Base-by-base conservation (phyloP, 2,888 invertebrate genomes). In the Zaprionus obscuricornis region DNA sequence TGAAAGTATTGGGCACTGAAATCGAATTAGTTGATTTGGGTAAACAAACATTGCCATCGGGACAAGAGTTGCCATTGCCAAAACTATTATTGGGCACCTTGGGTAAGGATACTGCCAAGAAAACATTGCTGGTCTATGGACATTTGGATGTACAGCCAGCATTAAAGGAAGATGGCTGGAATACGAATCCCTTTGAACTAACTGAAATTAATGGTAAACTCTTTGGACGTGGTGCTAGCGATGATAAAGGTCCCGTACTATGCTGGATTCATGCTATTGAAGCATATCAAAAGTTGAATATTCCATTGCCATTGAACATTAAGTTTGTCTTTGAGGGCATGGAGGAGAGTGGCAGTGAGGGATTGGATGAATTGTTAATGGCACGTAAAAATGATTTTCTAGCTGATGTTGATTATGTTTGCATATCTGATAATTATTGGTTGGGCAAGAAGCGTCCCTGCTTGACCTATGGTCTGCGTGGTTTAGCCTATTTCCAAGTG, bases 371-470 rank as follows among this genome's bases (percentile, higher is more conserved):
- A 0, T 91, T 98, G 6, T 92, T 99, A 0, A 91, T 91, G 73
- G 89, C 92, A 0, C 91, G 92, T 71, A 95, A 95, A 54, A 63
- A 87, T 16, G 94, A 95, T 73, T 98, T 97, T 90, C 92, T 98
- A 24, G 92, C 93, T 47, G 93, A 93, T 87, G 95, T 97, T 0
- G 98, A 99, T 90, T 98, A 94, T 91, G 97, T 98, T 10, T 98
- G 98, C 89, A 98, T 99, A 87, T 98, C 98, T 14, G 99, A 99
- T 90, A 99, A 98, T 91, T 99, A 99, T 89, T 99, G 99, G 99
- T 91, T 99, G 57, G 98, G 99, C 1, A 98, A 95, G 63, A 95
- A 94, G n/a, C 98, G 97, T 87, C 99, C 99, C 0, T 99, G 99
- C 89, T 93, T 99, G 59, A 98, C 98, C 0, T 99, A 99, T 90